Percentiles rank a stretch among this genome's conserved stretches.
Evolutionary conservation across 1,140 invertebrate species (phyloP).

Genomic region (Eumeta japonica): DNA sequence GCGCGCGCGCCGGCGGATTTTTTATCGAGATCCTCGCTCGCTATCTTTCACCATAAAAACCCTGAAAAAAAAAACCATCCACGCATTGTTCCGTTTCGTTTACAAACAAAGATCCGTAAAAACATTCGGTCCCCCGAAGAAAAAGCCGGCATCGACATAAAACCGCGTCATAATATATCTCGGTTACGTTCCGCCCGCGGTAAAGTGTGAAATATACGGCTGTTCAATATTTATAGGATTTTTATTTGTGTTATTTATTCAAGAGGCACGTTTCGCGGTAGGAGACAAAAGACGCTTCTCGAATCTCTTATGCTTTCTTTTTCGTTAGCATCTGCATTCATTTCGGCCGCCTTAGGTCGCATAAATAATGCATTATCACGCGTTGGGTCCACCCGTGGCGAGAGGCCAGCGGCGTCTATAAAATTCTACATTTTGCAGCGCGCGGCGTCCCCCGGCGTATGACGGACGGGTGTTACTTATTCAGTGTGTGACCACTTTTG

Average conservation of each 20-base stretch:
- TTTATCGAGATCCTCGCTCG: too few species aligned
- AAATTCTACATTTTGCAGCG: too few species aligned
- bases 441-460: too few species aligned
- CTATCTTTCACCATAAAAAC: constrained; percentile 2
- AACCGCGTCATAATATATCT: constrained; percentile 45
- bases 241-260: constrained; percentile 52
- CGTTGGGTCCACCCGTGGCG: constrained; percentile 25
- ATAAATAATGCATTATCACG: constrained; percentile 56
- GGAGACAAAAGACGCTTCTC: constrained; percentile 31
- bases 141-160: constrained; percentile 32
- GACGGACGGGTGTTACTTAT: too few species aligned
- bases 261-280: constrained; percentile 39
- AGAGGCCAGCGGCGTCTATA: too few species aligned
- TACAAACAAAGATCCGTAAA: constrained; percentile 45
- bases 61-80: constrained; percentile 20
- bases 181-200: constrained; percentile 30
- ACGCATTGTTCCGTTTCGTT: constrained; percentile 40
- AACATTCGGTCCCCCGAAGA: constrained; percentile 29
- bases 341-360: constrained; percentile 42
- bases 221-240: constrained; percentile 50
- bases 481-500: too few species aligned
- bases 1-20: background rate
- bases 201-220: constrained; percentile 50
- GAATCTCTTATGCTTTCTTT: constrained; percentile 32
- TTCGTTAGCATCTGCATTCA: constrained; percentile 45